A percentile compares a stretch with the other conserved stretches of the same genome.
phyloP scores from a whole-genome alignment of 2,113 vertebrate genomes.

The Ibidorhyncha struthersii region DNA sequence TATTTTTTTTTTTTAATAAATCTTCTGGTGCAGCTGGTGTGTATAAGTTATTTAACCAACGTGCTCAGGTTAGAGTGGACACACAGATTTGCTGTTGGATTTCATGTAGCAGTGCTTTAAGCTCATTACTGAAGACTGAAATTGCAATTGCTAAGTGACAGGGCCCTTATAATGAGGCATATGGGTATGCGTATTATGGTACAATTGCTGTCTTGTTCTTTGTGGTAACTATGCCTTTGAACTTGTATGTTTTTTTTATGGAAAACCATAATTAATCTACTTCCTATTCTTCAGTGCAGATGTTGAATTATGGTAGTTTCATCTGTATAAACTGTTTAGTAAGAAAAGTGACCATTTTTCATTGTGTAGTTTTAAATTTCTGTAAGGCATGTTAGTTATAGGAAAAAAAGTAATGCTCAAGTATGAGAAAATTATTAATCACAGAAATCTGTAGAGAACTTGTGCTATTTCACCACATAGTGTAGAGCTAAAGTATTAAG shows the following conservation, averaged over 20 bases:
- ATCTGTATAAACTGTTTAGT: not conserved
- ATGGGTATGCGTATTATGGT: rapidly evolving
- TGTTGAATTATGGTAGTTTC: not conserved
- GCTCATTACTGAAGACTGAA: not conserved
- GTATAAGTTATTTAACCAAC: not conserved
- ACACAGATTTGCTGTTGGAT: not conserved
- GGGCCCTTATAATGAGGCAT: not conserved
- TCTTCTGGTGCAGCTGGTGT: not conserved
- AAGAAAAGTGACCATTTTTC: not conserved
- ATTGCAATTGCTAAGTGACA: not conserved
- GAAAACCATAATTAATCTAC: not conserved
- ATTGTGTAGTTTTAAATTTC: not conserved
- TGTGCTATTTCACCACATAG: not conserved
- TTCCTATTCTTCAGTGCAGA: not conserved
- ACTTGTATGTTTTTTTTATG: not conserved
- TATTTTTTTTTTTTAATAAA: not conserved
- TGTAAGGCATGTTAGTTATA: not conserved
- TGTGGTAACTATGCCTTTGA: not conserved
- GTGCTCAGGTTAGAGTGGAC: not conserved
- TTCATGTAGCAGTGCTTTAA: not conserved
- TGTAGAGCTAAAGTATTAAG: not conserved
- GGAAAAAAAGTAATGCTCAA: not conserved
- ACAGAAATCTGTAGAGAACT: not conserved
- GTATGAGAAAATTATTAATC: not conserved
- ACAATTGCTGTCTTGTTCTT: not conserved